Evolutionary conservation across 2,888 invertebrate genomes (phyloP), one percentile per base, ranked within the genome.

Genomic region (Drosophila atripex): DNA sequence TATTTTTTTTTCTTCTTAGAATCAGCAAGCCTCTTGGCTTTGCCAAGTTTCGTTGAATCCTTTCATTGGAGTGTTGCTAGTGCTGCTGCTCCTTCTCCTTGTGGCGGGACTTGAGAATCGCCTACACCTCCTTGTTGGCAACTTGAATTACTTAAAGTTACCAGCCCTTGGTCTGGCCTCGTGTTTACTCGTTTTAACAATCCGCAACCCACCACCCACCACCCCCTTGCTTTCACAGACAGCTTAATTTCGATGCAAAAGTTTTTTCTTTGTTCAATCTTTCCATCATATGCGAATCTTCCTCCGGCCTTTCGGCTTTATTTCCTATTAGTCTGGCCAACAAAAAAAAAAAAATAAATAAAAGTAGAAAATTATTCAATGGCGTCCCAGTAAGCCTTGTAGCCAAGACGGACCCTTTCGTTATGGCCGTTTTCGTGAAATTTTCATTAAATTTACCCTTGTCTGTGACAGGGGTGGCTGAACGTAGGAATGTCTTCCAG

Each of bases 111-210:
- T 60, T 32, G 14, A 14, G 45, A 21, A 18, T 21, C 50, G 41
- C 32, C 12, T 53, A 16, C 35, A 14, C 43, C 63, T 43, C 21
- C 59, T 45, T 68, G 55, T 61, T 52, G 65, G 46, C 66, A 80
- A 72, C 78, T 84, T 69, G 68, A 80, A 76, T 84, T 76, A 76
- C 71, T 76, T 78, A 49, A 71, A 84, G 69, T 83, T 83, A 47
- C 39, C 61, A 50, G 47, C 61, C 59, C 46, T 47, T 30, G 35
- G 43, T 21, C 58, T 60, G 39, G 69, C 28, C 53, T 43, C 52
- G 63, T 75, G 75, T 69, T 75, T 69, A 69, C 61, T 65, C 51
- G 63, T 45, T 50, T 68, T 58, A 66, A 59, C 77, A 61, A 70
- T 60, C 59, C 53, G 43, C 16, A n/a, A n/a, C n/a, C n/a, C n/a